Evolutionary conservation across 2,888 invertebrate species (phyloP).

Genomic region (Machimus atricapillus): DNA sequence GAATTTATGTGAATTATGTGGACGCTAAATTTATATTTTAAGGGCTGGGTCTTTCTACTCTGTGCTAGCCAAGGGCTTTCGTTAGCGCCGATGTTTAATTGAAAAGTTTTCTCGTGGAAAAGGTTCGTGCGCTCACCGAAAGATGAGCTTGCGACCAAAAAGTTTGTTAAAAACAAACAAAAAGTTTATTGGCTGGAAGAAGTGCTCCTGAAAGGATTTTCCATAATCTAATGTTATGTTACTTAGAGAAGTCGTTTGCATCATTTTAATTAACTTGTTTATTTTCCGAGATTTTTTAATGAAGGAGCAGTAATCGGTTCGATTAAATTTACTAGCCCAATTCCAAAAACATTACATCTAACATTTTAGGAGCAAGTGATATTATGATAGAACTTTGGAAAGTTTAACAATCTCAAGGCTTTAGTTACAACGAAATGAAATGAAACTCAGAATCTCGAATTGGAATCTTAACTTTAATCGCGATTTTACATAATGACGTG

Average conservation of each 20-base stretch:
- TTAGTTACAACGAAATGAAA: neutral
- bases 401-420: neutral
- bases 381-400: neutral
- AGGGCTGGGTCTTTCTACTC: neutral
- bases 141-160: neutral
- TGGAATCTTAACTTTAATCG: no score
- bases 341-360: neutral
- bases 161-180: neutral
- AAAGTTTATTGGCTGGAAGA: neutral
- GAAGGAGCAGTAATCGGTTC: neutral
- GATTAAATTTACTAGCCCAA: neutral
- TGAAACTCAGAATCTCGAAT: no score
- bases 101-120: constrained; percentile 6
- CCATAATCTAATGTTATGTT: neutral
- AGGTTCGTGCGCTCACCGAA: neutral
- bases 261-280: neutral
- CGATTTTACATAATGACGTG: neutral
- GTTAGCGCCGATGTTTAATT: constrained; percentile 25
- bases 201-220: neutral
- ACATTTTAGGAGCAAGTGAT: no score
- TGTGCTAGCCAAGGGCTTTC: neutral
- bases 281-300: neutral
- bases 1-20: constrained; percentile 36
- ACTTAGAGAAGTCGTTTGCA: neutral
- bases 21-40: constrained; percentile 13